These are phyloP conservation scores for Torymus aiolomorphi DNA, from an alignment of 2,888 invertebrate genomes.

Conservation along the genomic window DNA sequence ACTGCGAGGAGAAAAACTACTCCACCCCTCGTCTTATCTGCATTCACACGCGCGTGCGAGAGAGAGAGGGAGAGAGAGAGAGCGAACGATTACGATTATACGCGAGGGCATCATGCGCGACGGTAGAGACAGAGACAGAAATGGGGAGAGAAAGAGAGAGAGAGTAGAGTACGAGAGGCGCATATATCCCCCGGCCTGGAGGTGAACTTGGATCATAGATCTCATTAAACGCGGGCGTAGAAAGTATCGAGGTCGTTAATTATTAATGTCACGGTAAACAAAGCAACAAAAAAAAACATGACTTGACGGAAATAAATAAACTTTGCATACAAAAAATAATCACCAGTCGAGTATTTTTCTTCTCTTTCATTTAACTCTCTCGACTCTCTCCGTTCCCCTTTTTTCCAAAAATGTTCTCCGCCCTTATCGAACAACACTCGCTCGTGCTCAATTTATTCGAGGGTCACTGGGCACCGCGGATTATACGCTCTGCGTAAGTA, in stretches of 20 bases:
- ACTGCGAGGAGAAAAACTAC: not conserved
- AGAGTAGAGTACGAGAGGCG: no score
- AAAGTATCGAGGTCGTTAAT: constrained; percentile 64
- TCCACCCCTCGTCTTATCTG: constrained; percentile 15
- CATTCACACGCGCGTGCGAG: not conserved
- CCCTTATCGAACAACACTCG: no score
- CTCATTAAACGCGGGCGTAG: constrained; percentile 66
- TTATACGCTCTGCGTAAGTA: no score
- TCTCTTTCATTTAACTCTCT: no score
- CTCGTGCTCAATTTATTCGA: no score
- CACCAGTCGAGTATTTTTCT: not conserved
- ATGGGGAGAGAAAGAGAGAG: no score
- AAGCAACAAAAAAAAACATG: constrained; percentile 35
- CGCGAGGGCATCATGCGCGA: not conserved
- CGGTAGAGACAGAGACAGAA: no score
- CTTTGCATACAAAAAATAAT: constrained; percentile 65
- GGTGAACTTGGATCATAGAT: constrained; percentile 61
- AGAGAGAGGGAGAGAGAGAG: not conserved
- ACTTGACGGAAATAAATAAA: constrained; percentile 65
- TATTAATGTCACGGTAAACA: constrained; percentile 64
- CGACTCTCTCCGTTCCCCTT: no score
- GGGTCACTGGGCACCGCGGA: no score
- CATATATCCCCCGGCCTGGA: constrained; percentile 19
- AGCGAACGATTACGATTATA: not conserved
- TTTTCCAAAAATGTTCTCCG: no score